Evolutionary conservation across 92 coral and sea anemone species (phyloP), one percentile per base, ranked within the genome.

Genomic region (Actinernus sp.): DNA sequence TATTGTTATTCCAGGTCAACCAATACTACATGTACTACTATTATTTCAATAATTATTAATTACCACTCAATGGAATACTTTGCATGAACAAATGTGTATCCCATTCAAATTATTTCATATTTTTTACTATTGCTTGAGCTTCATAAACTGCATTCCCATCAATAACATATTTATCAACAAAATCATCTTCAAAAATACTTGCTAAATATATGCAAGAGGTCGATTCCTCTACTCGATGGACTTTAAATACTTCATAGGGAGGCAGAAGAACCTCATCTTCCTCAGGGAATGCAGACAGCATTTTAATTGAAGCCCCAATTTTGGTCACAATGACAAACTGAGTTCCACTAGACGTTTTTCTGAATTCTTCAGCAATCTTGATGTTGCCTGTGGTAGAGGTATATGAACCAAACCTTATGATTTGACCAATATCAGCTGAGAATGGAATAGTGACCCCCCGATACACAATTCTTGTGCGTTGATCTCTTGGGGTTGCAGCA

Each of bases 181-280:
- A 85, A 26, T 68, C 63, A 19, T 78, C 87, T 26, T 79, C 83
- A 18, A 85, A 85, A 31, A 76, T 31, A 40, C 92, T 85, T 22
- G 81, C 44, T 49, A 85, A 38, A 30, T 44, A 81, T 7, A 85
- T 85, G 25, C 58, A 61, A 10, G 69, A 45, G 1, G 81, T 81
- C 28, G 47, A 39, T 17, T 68, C 79, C 44, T 79, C 92, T 0
- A 73, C 30, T 58, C 82, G 63, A 18, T 72, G 77, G 21, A 85
- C 87, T 27, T 51, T 66, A 25, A 61, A 85, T 1, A 77, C 71
- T 38, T 85, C 92, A 39, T 65, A 79, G 0, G 92, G 92, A 16
- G 92, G 92, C 12, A 85, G 68, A 40, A 85, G 67, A 0, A 85
- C 82, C 31, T 85, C 92, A 1, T 85, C 87, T 30, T 85, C 92